These are phyloP conservation scores for Marronus borbonicus DNA, from an alignment of 2,888 invertebrate genomes.

Conservation along the genomic window DNA sequence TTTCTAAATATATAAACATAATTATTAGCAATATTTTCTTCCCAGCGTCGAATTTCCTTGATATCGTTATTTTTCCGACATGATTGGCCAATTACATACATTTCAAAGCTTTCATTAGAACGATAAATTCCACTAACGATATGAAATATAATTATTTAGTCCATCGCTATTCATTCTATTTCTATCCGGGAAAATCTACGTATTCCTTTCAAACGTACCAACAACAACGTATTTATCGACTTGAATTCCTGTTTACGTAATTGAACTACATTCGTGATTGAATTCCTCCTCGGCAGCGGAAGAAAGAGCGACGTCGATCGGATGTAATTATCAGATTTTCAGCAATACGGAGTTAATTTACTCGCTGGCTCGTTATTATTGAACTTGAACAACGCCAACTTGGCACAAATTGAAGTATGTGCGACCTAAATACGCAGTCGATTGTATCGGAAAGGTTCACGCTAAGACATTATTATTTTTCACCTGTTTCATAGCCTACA, in stretches of 20 bases:
- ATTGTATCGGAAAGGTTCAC: conserved; percentile 9
- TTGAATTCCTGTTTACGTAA: not conserved
- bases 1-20: too few relatives aligned
- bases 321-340: conserved; percentile 31
- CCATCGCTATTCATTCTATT: too few relatives aligned
- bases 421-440: conserved; percentile 14
- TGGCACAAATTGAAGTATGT: conserved; percentile 15
- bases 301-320: conserved; percentile 12
- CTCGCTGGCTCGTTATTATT: conserved; percentile 16
- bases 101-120: too few relatives aligned
- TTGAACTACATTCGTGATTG: conserved; percentile 10
- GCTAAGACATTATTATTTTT: conserved; percentile 4
- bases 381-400: conserved; percentile 14
- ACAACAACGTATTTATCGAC: not conserved
- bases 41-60: too few relatives aligned
- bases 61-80: too few relatives aligned
- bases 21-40: too few relatives aligned
- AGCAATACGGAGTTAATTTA: conserved; percentile 24
- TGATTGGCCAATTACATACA: too few relatives aligned
- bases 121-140: too few relatives aligned
- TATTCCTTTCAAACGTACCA: not conserved
- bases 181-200: not conserved
- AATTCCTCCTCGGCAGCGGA: not conserved
- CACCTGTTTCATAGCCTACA: not conserved
- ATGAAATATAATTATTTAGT: too few relatives aligned